phyloP scores from a whole-genome alignment of 2,113 vertebrate genomes.

The Aldabrachelys gigantea region DNA sequence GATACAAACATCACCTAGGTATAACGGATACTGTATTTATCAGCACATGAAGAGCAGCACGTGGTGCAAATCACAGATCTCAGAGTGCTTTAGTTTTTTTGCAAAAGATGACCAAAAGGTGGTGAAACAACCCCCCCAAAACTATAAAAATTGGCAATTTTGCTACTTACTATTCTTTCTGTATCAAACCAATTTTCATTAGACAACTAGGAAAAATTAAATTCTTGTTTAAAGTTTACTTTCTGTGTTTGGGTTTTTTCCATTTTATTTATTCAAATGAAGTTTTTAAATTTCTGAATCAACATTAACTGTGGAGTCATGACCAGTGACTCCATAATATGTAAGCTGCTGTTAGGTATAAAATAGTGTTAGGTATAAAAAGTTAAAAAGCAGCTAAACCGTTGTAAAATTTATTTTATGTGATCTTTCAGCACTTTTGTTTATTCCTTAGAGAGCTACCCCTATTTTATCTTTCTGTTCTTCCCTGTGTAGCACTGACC shows the following conservation, averaged over 20 bases:
- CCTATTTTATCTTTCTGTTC: not conserved
- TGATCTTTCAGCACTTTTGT: not conserved
- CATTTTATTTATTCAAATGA: not conserved
- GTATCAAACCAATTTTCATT: not conserved
- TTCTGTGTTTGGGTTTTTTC: not conserved
- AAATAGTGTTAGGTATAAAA: not conserved
- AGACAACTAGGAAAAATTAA: not conserved
- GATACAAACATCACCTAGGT: not conserved
- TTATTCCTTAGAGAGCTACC: not conserved
- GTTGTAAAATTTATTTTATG: not conserved
- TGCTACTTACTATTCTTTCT: not conserved
- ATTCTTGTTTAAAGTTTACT: not conserved
- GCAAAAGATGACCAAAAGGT: not conserved
- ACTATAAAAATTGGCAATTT: not conserved
- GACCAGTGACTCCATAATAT: not conserved
- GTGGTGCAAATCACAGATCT: not conserved
- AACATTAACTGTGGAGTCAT: not conserved
- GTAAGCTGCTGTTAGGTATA: not conserved
- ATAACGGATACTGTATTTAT: not conserved
- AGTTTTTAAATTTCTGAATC: not conserved
- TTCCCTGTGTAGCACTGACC: not conserved
- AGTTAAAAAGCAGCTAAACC: conserved; percentile 17
- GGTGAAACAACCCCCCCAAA: not conserved
- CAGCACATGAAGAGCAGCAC: not conserved
- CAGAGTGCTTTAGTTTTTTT: not conserved